phyloP scores from a whole-genome alignment of 2,113 vertebrate genomes.

The Holacanthus passer region DNA sequence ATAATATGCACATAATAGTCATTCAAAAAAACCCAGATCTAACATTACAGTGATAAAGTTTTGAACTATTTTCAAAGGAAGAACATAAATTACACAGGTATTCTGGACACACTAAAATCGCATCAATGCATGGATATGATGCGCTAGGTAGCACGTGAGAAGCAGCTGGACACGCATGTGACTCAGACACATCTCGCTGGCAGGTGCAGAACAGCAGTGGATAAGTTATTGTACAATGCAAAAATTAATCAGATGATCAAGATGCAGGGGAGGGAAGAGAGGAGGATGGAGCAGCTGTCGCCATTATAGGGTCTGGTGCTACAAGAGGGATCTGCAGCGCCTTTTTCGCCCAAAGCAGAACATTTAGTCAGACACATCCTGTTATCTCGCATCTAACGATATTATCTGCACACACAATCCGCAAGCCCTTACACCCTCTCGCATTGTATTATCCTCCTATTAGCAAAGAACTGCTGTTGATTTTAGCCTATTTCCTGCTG shows the following conservation, averaged over 20 bases:
- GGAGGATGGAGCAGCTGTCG: conserved; percentile 52
- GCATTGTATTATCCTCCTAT: conserved; percentile 62
- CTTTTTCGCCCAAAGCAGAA: conserved; percentile 56
- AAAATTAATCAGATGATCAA: conserved; percentile 43
- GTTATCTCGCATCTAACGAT: conserved; percentile 74
- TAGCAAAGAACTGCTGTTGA: conserved; percentile 63
- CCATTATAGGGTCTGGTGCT: conserved; percentile 31
- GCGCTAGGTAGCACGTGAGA: not conserved
- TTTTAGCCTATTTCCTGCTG: conserved; percentile 63
- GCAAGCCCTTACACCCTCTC: conserved; percentile 54
- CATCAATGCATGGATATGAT: not conserved
- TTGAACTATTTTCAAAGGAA: not conserved
- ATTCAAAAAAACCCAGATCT: too few species aligned
- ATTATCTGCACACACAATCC: conserved; percentile 78
- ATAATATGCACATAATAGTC: too few species aligned
- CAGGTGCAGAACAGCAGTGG: conserved; percentile 35
- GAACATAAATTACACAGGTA: too few species aligned
- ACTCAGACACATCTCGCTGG: conserved; percentile 17
- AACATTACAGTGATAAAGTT: too few species aligned
- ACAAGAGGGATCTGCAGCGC: conserved; percentile 28
- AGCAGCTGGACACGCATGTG: not conserved
- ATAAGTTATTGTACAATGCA: not conserved
- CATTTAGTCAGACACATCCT: conserved; percentile 69
- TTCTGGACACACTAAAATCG: not conserved
- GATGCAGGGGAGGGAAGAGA: conserved; percentile 18